Evolutionary conservation across 2,113 vertebrate species (phyloP), one percentile per base, ranked within the genome.

Genomic region (Leptocoma aspasia): DNA sequence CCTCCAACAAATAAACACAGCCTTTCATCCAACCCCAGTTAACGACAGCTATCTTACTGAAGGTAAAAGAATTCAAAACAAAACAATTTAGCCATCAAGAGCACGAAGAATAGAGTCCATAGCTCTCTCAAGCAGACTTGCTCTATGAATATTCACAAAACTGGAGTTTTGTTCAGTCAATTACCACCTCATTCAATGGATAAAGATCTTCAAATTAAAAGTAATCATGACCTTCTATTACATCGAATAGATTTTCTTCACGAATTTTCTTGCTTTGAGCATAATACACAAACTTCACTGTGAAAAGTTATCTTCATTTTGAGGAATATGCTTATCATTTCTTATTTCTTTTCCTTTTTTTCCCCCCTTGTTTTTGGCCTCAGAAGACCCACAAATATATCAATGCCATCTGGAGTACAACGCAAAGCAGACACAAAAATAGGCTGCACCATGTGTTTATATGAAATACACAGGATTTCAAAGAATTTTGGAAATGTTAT

Each of bases 381-480:
- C 33, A 82, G 16, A 81, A 72, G 28, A 93, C 60, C 68, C 60
- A 88, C 26, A 56, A 90, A 92, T 85, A 72, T 3, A 91, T 37
- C 45, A 42, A 73, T 37, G 45, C 81, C 91, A 94, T 94, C 90
- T 96, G 85, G 71, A 95, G 39, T n/a, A 90, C 47, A 92, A 73
- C 39, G 37, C 30, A 91, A 83, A 92, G 49, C 26, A 81, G 66
- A 57, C 39, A 82, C 35, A 75, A 81, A 92, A 93, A 81, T 44
- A 96, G 63, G 50, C 15, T 30, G 6, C 20, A 59, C 17, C 60
- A 83, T 26, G 54, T 50, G 44, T 68, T 88, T 68, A 52, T 15
- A 92, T 37, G 54, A 89, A 92, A 63, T 12, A 31, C 22, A 80
- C 37, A 64, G 87, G 68, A 92, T 66, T 52, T 88, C 56, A 66